phyloP scores from a whole-genome alignment of 2,888 invertebrate genomes.

The Dendrolimus pini region DNA sequence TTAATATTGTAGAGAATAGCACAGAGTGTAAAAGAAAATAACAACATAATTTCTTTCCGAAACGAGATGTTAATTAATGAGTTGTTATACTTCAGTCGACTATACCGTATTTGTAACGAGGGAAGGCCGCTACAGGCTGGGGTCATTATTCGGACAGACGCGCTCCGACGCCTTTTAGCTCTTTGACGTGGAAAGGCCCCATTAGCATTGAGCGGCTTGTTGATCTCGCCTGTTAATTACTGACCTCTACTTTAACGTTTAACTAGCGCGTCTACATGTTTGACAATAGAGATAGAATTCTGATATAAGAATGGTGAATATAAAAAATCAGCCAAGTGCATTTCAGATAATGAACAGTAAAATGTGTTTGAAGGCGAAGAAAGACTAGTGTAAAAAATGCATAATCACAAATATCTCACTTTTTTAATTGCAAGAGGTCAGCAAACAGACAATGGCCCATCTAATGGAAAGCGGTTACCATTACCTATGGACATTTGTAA shows the following conservation, averaged over 20 bases:
- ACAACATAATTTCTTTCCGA: not conserved
- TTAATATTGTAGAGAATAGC: too few species aligned
- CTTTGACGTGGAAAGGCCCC: constrained; percentile 71
- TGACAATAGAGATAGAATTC: constrained; percentile 24
- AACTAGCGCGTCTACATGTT: constrained; percentile 32
- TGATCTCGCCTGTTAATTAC: constrained; percentile 70
- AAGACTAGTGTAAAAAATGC: too few species aligned
- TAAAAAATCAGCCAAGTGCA: too few species aligned
- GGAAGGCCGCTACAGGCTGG: constrained; percentile 51
- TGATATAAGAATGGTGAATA: constrained; percentile 11
- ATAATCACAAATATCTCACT: too few species aligned
- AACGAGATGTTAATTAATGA: not conserved
- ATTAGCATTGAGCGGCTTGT: constrained; percentile 71
- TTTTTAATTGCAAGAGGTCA: too few species aligned
- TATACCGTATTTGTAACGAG: constrained; percentile 7
- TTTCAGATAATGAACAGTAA: too few species aligned
- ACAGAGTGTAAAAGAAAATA: too few species aligned
- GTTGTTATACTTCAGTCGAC: not conserved
- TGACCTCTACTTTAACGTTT: constrained; percentile 56
- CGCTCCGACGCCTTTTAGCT: constrained; percentile 69
- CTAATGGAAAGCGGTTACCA: too few species aligned
- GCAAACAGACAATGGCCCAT: too few species aligned
- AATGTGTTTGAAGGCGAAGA: too few species aligned
- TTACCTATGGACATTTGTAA: too few species aligned
- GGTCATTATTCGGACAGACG: constrained; percentile 70